Conservation (phyloP, 64 coral and sea anemone species). For the Stichodactyla helianthus region DNA sequence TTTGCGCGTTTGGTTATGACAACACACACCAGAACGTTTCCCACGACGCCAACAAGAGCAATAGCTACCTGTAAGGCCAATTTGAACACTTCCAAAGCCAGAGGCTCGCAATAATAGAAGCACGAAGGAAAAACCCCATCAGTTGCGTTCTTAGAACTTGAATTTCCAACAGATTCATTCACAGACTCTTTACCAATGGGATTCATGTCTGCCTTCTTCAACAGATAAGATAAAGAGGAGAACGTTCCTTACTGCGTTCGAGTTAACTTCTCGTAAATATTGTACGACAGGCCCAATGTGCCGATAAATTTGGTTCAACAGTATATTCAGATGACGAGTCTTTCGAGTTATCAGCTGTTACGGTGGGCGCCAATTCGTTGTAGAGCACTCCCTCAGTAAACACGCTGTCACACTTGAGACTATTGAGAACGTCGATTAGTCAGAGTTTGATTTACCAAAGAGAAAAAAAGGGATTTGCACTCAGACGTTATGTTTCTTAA, state of each 20-base stretch:
- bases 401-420: not conserved
- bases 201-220: not conserved
- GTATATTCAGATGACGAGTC: not conserved
- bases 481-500: not conserved
- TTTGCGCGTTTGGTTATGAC: slow-evolving; percentile 32
- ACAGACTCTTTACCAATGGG: not conserved
- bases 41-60: slow-evolving; percentile 34
- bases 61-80: slow-evolving; percentile 22
- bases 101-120: slow-evolving; percentile 17
- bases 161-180: not conserved
- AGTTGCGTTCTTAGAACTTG: not conserved
- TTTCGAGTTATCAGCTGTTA: not conserved
- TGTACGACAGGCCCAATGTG: not conserved
- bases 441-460: not conserved
- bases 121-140: not conserved
- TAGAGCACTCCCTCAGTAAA: not conserved
- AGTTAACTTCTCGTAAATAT: not conserved
- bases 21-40: slow-evolving; percentile 39
- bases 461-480: not conserved
- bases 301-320: not conserved
- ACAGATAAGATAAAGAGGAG: not conserved
- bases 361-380: not conserved
- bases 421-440: not conserved
- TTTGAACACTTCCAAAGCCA: slow-evolving; percentile 20
- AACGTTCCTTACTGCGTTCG: not conserved